phyloP scores from a whole-genome alignment of 2,888 invertebrate species.

The Tenthredo scrophulariae region DNA sequence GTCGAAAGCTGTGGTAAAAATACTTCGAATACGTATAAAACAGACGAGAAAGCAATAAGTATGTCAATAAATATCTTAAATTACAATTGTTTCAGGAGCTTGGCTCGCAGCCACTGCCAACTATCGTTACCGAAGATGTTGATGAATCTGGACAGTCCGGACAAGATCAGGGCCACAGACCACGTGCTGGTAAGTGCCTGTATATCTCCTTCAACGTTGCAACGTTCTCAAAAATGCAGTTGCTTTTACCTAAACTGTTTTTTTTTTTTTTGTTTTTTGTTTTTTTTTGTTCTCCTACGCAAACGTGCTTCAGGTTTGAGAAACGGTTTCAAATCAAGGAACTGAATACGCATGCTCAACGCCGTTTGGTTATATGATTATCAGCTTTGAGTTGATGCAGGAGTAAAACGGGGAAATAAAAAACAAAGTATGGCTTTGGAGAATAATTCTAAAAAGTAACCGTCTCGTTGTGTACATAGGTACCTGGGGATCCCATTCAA shows the following conservation, averaged over 20 bases:
- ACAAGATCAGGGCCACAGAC: constrained; percentile 78
- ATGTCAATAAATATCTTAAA: not conserved
- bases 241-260: not conserved
- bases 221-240: not conserved
- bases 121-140: constrained; percentile 80
- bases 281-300: not conserved
- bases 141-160: constrained; percentile 75
- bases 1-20: not conserved
- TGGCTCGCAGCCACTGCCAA: constrained; percentile 83
- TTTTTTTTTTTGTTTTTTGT: not conserved
- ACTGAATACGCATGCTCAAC: not conserved
- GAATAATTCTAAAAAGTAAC: constrained; percentile 31
- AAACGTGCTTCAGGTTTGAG: not conserved
- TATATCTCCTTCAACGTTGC: not conserved
- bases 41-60: not conserved
- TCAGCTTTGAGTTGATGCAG: not conserved
- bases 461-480: constrained; percentile 63
- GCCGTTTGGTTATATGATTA: not conserved
- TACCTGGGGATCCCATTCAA: constrained; percentile 75
- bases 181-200: constrained; percentile 82
- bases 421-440: not conserved
- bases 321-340: not conserved
- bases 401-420: not conserved
- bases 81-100: constrained; percentile 79
- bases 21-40: not conserved